Base-by-base conservation (phyloP, 1,140 invertebrate genomes). In the Laodelphax striatellus region DNA sequence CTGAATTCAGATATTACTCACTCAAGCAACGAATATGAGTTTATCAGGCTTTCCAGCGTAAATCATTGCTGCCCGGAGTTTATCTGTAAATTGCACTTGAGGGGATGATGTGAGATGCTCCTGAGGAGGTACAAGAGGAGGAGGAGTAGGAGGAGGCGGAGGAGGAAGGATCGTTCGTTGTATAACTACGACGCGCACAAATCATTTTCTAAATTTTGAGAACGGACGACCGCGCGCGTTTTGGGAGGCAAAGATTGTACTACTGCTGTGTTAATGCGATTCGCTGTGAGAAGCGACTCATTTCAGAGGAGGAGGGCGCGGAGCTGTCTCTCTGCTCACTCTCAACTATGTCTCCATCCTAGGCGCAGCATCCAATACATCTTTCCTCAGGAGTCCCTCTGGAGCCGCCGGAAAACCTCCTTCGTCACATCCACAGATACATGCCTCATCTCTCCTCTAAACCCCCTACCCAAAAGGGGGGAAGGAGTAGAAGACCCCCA, bases 11-110 rank as follows among this genome's bases (percentile, higher is more conserved):
- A 73, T 72, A 73, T 71, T 73, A 72, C 67, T 72, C 72, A 72
- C 69, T 72, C 72, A 72, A 72, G 71, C 72, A 71, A 68, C 67
- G 72, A 72, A 72, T 73, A 72, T 73, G 71, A 71, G 70, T 73
- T 72, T 72, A 73, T 73, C 71, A 72, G 71, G 70, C 71, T 72
- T 72, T 70, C 69, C 70, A 67, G 68, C 69, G 72, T 73, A 72
- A 73, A 72, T 73, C 72, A 73, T 70, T 64, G 66, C 65, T 65
- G 63, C 65, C 59, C 65, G 59, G 65, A 69, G 69, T 71, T 72
- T 72, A 73, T 73, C 72, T 72, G 70, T 68, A 72, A 72, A 72
- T 72, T 72, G 70, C 71, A 73, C 71, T 73, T 72, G 54, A 55
- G 31, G 54, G 54, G 54, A 31, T 34, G 54, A 19, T 53, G 31